phyloP scores from a whole-genome alignment of 2,797 vertebrate species.

The Mergus octosetaceus region DNA sequence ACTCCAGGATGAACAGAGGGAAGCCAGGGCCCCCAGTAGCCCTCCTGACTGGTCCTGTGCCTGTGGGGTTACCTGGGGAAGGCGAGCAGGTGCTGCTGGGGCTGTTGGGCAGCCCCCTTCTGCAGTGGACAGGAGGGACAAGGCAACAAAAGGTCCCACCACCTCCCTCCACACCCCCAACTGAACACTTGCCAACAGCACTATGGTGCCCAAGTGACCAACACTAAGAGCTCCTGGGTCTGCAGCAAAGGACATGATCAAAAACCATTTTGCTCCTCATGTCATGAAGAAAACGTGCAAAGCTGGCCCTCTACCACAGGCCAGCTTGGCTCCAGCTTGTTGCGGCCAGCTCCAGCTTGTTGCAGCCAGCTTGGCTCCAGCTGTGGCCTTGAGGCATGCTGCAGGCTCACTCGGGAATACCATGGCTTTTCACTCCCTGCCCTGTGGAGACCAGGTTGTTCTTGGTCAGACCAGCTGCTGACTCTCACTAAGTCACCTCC shows the following conservation, averaged over 20 bases:
- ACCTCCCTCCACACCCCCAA: neutral
- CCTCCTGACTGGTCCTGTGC: neutral
- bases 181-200: fast-evolving
- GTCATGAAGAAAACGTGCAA: neutral
- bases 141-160: neutral
- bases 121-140: neutral
- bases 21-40: fast-evolving
- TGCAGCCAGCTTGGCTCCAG: neutral
- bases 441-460: fast-evolving
- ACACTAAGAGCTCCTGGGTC: neutral
- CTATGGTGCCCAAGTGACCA: neutral
- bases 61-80: neutral
- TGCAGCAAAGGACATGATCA: neutral
- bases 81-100: neutral
- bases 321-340: no score
- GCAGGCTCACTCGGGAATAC: neutral
- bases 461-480: neutral
- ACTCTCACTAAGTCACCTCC: neutral
- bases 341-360: fast-evolving
- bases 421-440: neutral
- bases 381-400: neutral
- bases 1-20: neutral
- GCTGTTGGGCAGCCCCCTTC: neutral
- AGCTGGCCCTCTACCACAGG: neutral
- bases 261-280: fast-evolving